Evolutionary conservation across 2,797 vertebrate genomes (phyloP), one percentile per base, ranked within the genome.

Genomic region (Paguma larvata): DNA sequence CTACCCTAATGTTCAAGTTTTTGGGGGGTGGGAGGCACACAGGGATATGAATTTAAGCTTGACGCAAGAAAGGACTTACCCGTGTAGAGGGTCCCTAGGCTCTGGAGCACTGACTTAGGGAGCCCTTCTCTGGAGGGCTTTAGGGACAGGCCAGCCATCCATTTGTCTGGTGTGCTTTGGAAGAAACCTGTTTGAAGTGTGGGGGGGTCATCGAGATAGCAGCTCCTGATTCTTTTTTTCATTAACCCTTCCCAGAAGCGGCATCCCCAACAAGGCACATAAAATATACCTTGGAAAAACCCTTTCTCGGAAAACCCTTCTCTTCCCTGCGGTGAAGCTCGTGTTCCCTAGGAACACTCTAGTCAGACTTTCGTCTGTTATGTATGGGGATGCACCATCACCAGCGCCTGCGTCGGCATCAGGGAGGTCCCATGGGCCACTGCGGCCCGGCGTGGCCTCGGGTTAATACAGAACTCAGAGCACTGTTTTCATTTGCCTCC

Each of bases 21-120:
- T 83, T 18, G 9, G 19, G 38, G 30, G 21, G 2, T 5, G 89
- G 44, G 44, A 96, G 27, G 56, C 65, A 95, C 70, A 92, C 10
- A 87, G 65, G 38, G 30, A 46, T 72, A 88, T 12, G 46, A 89
- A 94, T 46, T 80, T 90, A 91, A 44, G 48, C 73, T 86, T 51
- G 67, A 93, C 75, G 38, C 34, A 84, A 89, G 72, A 92, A 91
- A 96, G 85, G 51, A 97, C 96, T 87, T 95, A 93, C 68, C 75
- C 34, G 0, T 23, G 41, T 2, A 53, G 84, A 82, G 44, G 78
- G 78, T 68, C 86, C 59, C 75, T 72, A 80, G 59, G 88, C 27
- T 97, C 85, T 89, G 56, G 72, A 73, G 59, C 78, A 83, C 68
- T 77, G 85, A 93, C 41, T 88, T 83, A 93, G 83, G 89, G 65